These are phyloP conservation scores for Stenotaenia linearis DNA, from an alignment of 2,888 invertebrate genomes.

Conservation along the genomic window DNA sequence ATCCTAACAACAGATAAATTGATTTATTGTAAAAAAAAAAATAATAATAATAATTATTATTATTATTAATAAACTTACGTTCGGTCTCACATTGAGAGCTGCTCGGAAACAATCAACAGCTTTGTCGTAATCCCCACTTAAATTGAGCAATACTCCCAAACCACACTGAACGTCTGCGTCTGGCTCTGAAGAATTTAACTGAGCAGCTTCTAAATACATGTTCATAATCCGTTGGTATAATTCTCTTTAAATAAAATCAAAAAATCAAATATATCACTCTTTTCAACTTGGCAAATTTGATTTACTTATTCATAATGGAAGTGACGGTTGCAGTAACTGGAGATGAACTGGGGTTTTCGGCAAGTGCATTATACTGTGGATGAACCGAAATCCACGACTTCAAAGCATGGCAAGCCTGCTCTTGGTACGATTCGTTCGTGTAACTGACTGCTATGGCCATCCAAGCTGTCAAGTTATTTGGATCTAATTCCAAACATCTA, in stretches of 20 bases:
- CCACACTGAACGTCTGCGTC: constrained; percentile 91
- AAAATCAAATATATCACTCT: background rate
- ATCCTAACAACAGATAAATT: constrained; percentile 55
- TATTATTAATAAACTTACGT: constrained; percentile 51
- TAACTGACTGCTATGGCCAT: constrained; percentile 90
- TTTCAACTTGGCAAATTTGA: background rate
- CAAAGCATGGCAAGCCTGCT: constrained; percentile 77
- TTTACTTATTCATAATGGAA: constrained; percentile 45
- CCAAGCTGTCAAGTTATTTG: constrained; percentile 72
- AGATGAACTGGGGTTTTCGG: constrained; percentile 44
- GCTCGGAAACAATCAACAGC: constrained; percentile 93
- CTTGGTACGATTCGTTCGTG: constrained; percentile 91
- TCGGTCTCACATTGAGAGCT: constrained; percentile 74
- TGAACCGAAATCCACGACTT: constrained; percentile 55
- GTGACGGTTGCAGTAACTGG: constrained; percentile 40
- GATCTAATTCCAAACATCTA: constrained; percentile 68
- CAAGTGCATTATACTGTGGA: constrained; percentile 72
- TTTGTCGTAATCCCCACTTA: constrained; percentile 89
- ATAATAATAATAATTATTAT: background rate
- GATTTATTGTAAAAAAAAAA: background rate
- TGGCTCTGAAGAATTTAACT: constrained; percentile 61
- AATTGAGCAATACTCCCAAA: constrained; percentile 88
- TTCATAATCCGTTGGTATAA: constrained; percentile 63
- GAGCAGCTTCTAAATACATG: constrained; percentile 64
- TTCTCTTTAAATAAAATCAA: constrained; percentile 46